Conservation (phyloP, 2,888 invertebrate genomes). For the Drosophila nr. perissopoda region DNA sequence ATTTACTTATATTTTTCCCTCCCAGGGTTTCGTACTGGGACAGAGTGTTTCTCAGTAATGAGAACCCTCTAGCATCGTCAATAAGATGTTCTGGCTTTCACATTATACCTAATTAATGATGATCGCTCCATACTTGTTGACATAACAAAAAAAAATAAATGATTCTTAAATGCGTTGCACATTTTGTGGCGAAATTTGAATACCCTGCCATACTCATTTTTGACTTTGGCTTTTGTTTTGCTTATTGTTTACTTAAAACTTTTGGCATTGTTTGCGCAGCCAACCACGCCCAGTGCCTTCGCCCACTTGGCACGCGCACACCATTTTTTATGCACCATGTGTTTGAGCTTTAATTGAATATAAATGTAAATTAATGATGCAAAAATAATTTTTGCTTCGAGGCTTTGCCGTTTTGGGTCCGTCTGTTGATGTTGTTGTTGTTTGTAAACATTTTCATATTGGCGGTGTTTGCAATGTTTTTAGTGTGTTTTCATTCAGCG, state of each 20-base stretch:
- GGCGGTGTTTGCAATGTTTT: constrained; percentile 37
- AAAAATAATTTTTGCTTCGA: constrained; percentile 77
- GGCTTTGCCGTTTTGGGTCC: constrained; percentile 55
- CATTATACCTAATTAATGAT: background rate
- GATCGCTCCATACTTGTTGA: background rate
- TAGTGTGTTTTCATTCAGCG: constrained; percentile 43
- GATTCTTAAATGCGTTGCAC: constrained; percentile 3
- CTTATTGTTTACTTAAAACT: constrained; percentile 50
- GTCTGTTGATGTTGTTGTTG: constrained; percentile 31
- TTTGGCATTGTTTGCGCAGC: constrained; percentile 49
- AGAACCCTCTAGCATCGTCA: background rate
- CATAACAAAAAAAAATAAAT: background rate
- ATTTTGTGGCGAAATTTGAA: background rate
- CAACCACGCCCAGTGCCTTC: constrained; percentile 24
- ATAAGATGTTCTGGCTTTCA: background rate
- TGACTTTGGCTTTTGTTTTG: constrained; percentile 10
- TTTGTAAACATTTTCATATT: constrained; percentile 65
- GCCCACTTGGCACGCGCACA: constrained; percentile 64
- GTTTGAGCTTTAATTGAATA: constrained; percentile 79
- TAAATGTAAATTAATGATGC: constrained; percentile 80
- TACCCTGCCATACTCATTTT: background rate
- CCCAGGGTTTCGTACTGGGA: background rate
- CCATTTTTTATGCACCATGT: constrained; percentile 49
- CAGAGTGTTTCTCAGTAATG: background rate
- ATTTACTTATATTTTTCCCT: rapidly evolving